Evolutionary conservation across 1,140 invertebrate genomes (phyloP), one percentile per base, ranked within the genome.

Genomic region (Octopus sinensis): DNA sequence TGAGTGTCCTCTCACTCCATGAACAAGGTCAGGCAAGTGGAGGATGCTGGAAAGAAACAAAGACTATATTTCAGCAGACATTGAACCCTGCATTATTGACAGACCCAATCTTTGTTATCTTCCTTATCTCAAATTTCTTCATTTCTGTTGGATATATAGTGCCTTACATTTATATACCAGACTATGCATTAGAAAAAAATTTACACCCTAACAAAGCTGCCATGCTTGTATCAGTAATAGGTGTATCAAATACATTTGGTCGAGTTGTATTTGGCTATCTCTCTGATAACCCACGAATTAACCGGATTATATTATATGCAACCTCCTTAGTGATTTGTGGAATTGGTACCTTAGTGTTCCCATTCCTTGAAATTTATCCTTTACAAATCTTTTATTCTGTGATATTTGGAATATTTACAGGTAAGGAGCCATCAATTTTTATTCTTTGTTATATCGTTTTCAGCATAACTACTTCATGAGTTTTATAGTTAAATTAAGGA

Each of bases 131-230:
- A 52, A 99, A 99, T 91, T 97, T 99, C 89, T 94, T 96, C 86
- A 99, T 97, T 7, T 97, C 95, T 88, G 95, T 99, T 85, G 97
- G 97, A 54, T 99, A 98, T 92, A 97, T 98, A 90, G 94, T 98
- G 86, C 97, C 97, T 30, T 91, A 80, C 96, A 97, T 91, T 92
- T 98, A 84, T 96, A 95, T 90, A 92, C 90, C 90, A 23, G 90
- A 92, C 83, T 88, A 90, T 81, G 92, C 90, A 9, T 82, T 86
- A 52, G 82, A 85, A 54, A 73, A 83, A 54, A 89, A 88, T 6
- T 86, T 98, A 56, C 93, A 94, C 10, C 90, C 91, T 53, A 93
- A 93, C 4, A 92, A 94, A 83, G 97, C 97, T 0, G 95, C 97
- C 4, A 95, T 96, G 88, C 92, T 99, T 68, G 89, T 99, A 23